Evolutionary conservation across 2,113 vertebrate species (phyloP).

Genomic region (Prunella fulvescens): DNA sequence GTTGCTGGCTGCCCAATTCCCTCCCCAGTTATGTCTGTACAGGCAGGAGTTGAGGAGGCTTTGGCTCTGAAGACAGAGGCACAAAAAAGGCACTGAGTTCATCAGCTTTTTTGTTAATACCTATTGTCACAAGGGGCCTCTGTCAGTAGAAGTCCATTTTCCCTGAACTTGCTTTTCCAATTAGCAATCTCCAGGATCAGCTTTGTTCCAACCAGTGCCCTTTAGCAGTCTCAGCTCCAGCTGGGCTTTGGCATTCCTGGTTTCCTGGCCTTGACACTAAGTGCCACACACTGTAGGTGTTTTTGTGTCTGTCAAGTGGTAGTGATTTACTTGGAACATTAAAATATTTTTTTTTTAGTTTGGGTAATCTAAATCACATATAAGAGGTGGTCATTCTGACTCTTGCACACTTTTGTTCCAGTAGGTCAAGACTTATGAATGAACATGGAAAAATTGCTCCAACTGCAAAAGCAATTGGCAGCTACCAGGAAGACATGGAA

Average conservation of each 20-base stretch:
- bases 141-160: not conserved
- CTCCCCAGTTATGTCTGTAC: fast-evolving
- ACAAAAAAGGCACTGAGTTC: not conserved
- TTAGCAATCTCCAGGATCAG: not conserved
- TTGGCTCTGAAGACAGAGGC: not conserved
- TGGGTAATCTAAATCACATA: not conserved
- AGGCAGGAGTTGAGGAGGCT: not conserved
- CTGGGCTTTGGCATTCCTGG: not conserved
- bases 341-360: not conserved
- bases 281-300: not conserved
- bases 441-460: not conserved
- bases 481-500: not conserved
- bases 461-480: not conserved
- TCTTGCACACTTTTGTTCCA: not conserved
- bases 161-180: not conserved
- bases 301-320: not conserved
- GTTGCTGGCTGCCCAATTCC: not conserved
- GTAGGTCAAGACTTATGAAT: not conserved
- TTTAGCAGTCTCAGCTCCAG: not conserved
- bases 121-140: not conserved
- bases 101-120: not conserved
- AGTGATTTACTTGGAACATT: not conserved
- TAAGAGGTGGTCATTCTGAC: not conserved
- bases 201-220: not conserved
- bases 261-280: not conserved